phyloP scores from a whole-genome alignment of 2,113 vertebrate species.

The Sceloporus tristichus region DNA sequence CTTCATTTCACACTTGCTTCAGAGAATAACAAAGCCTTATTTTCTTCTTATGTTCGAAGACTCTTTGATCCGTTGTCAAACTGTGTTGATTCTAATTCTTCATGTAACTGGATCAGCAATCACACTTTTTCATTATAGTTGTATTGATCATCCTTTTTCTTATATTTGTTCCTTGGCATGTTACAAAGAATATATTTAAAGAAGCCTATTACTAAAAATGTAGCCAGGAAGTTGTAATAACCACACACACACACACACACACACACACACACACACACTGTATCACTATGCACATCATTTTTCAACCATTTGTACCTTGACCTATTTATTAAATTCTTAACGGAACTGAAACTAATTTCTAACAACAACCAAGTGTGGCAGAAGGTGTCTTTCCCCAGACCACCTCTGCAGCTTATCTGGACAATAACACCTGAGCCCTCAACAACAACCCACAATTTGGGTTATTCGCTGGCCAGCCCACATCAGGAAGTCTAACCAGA shows the following conservation, averaged over 20 bases:
- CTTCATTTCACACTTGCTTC: slow-evolving; percentile 34
- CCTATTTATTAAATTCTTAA: no score
- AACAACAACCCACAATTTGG: no score
- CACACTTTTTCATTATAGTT: slow-evolving; percentile 25
- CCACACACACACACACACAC: not conserved
- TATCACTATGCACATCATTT: no score
- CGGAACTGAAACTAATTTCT: no score
- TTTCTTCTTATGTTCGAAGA: slow-evolving; percentile 6
- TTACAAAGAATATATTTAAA: slow-evolving; percentile 44
- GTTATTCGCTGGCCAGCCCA: no score
- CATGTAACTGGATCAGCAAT: slow-evolving; percentile 20
- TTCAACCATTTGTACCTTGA: no score
- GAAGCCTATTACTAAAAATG: not conserved
- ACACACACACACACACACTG: not conserved
- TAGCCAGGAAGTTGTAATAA: slow-evolving; percentile 8
- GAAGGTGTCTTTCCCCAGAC: no score
- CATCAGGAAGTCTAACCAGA: no score
- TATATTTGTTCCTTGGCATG: slow-evolving; percentile 19
- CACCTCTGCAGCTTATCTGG: no score
- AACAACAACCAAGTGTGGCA: no score
- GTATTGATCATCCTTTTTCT: not conserved
- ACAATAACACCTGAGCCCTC: no score
- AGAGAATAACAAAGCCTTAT: slow-evolving; percentile 17
- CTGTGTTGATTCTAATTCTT: not conserved
- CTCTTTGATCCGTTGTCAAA: slow-evolving; percentile 43